These are phyloP conservation scores for Acipenser transmontanus DNA, from an alignment of 2,797 vertebrate genomes.

Conservation along the genomic window DNA sequence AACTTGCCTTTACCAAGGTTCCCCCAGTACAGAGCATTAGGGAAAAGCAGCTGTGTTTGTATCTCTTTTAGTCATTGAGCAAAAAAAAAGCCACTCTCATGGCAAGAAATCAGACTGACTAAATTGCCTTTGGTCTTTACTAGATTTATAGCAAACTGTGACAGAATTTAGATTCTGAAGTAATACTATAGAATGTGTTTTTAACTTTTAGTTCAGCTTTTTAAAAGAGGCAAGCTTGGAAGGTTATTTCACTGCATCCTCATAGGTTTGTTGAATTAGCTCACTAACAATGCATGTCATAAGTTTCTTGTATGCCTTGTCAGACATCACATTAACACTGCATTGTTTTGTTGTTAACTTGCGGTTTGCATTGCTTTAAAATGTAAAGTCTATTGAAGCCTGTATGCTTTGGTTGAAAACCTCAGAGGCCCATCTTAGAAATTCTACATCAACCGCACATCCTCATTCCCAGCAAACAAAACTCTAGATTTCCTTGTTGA, in stretches of 20 bases:
- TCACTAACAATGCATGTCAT: too few relatives aligned
- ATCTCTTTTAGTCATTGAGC: not conserved
- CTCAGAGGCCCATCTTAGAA: not conserved
- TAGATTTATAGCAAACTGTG: too few relatives aligned
- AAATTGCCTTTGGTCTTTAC: too few relatives aligned
- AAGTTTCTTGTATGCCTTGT: not conserved
- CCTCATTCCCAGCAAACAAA: too few relatives aligned
- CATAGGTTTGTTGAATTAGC: too few relatives aligned
- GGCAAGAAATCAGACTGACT: too few relatives aligned
- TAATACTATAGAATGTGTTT: too few relatives aligned
- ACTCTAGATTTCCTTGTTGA: not conserved
- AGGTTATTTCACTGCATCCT: too few relatives aligned
- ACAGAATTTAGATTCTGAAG: too few relatives aligned
- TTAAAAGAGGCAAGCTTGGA: too few relatives aligned
- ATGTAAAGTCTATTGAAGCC: not conserved
- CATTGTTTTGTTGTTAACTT: not conserved
- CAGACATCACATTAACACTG: not conserved
- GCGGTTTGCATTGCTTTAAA: not conserved
- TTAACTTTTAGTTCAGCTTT: too few relatives aligned
- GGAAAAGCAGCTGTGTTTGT: constrained; percentile 19
- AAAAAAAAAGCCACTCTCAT: not conserved
- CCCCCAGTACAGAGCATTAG: constrained; percentile 18
- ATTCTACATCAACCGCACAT: not conserved
- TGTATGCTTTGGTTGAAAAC: constrained; percentile 3
- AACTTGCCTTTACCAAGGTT: constrained; percentile 14